phyloP scores from a whole-genome alignment of 2,113 vertebrate species.

The Cyanistes caeruleus region DNA sequence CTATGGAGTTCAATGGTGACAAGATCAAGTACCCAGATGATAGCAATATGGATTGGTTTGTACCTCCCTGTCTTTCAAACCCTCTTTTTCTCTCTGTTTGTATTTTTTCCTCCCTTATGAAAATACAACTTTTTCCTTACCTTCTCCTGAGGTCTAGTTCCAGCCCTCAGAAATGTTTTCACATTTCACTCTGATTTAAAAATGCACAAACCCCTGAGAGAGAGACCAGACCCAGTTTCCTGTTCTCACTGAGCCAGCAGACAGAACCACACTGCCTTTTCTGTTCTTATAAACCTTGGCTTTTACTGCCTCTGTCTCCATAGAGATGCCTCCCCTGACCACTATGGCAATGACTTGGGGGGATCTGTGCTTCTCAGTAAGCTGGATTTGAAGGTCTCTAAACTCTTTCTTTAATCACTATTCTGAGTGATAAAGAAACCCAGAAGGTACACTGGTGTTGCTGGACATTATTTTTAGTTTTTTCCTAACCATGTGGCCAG shows the following conservation, averaged over 20 bases:
- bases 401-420: not conserved
- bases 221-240: not conserved
- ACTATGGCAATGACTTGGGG: not conserved
- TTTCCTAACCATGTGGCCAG: not conserved
- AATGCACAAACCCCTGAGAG: not conserved
- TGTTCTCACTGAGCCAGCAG: not conserved
- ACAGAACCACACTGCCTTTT: not conserved
- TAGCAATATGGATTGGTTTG: no score
- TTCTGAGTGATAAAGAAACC: not conserved
- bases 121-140: no score
- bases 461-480: not conserved
- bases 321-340: not conserved
- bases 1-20: no score
- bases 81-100: no score
- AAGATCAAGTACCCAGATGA: no score
- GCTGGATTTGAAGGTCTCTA: not conserved
- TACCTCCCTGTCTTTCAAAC: no score
- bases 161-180: not conserved
- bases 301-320: not conserved
- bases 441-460: not conserved
- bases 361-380: not conserved
- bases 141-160: not conserved
- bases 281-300: not conserved
- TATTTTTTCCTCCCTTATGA: no score
- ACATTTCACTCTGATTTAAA: not conserved